Evolutionary conservation across 2,113 vertebrate genomes (phyloP), one percentile per base, ranked within the genome.

Genomic region (Acanthisitta chloris): DNA sequence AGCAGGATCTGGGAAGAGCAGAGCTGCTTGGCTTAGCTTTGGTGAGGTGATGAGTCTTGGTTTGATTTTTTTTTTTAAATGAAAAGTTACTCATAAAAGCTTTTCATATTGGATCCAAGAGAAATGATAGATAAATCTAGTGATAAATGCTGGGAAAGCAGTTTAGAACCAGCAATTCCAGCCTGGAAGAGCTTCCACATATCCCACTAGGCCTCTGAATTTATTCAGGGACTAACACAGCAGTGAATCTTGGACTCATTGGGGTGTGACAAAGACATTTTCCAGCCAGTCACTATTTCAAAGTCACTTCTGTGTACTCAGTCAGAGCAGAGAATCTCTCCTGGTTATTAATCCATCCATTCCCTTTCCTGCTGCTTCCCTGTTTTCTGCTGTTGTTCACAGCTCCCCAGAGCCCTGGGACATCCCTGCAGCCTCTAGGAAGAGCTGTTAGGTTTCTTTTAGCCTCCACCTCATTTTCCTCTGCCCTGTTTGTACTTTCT

Each of bases 71-170:
- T n/a, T n/a, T n/a, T n/a, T n/a, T n/a, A n/a, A 83, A 90, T 88
- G 90, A 93, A 49, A 91, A 81, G 31, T 86, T 86, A 76, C 66
- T 91, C 93, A 49, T 48, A 72, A 65, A 92, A 91, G 73, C 89
- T 87, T 91, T 81, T 91, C 7, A 64, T 78, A 25, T 12, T 17
- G 55, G 69, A 4, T 33, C 14, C 55, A 36, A 38, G 58, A 67
- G 86, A 7, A 62, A 40, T 8, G 23, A 29, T 12, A 73, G 92
- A 51, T 57, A 57, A 82, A 67, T 4, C 28, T 51, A 34, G 43
- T 67, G 93, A 57, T 86, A 74, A 83, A 15, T 13, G 43, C 20
- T 77, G 49, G 10, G 20, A 1, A 18, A 73, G 72, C 54, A 14
- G 16, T 2, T 5, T 8, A 10, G 76, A 48, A 15, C 48, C 83